phyloP scores from a whole-genome alignment of 2,113 vertebrate species.

The Lampris megalopsis region DNA sequence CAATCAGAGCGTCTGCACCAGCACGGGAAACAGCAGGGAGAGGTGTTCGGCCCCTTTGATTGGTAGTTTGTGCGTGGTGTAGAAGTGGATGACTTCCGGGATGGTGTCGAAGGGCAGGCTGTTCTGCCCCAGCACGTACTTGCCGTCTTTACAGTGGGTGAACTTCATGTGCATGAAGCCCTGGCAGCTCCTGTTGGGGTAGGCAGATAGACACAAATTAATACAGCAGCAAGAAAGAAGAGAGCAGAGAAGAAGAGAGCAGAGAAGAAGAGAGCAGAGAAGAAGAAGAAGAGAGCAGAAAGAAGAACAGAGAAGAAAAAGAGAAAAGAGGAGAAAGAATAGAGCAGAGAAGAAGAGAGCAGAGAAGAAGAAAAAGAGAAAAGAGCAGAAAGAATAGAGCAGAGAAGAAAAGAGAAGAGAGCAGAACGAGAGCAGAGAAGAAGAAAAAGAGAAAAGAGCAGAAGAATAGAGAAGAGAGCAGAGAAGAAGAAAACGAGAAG shows the following conservation, averaged over 20 bases:
- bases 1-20: slow-evolving; percentile 94
- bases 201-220: no score
- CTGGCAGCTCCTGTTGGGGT: slow-evolving; percentile 91
- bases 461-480: not conserved
- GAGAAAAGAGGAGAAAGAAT: slow-evolving; percentile 20
- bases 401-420: not conserved
- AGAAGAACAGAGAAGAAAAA: slow-evolving; percentile 50
- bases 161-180: slow-evolving; percentile 99
- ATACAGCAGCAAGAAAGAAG: slow-evolving; percentile 65
- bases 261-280: slow-evolving; percentile 74
- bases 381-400: not conserved
- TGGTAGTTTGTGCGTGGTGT: slow-evolving; percentile 95
- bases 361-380: not conserved
- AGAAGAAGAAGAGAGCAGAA: slow-evolving; percentile 79
- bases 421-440: not conserved
- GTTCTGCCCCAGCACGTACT: slow-evolving; percentile 97
- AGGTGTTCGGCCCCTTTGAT: slow-evolving; percentile 97
- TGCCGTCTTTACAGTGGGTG: slow-evolving; percentile 91
- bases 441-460: not conserved
- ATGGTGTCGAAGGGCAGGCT: slow-evolving; percentile 96
- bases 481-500: no score
- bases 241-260: slow-evolving; percentile 78
- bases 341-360: not conserved
- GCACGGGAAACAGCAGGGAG: slow-evolving; percentile 95
- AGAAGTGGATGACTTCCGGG: slow-evolving; percentile 96